Percentiles rank a stretch among this genome's conserved stretches.
phyloP scores from a whole-genome alignment of 23 tunicate species.

The Halocynthia roretzi region DNA sequence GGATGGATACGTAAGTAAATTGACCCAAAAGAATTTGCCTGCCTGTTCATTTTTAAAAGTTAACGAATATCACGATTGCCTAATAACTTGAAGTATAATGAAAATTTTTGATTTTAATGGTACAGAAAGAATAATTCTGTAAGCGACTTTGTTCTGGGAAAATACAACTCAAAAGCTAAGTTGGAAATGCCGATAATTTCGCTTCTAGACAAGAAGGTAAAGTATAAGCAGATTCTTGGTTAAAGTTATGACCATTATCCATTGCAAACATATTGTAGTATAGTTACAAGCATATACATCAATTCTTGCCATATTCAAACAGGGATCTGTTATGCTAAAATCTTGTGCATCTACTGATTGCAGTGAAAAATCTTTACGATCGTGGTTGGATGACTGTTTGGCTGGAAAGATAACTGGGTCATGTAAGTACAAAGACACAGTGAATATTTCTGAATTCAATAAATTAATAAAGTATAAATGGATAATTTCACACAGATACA shows the following conservation, averaged over 20 bases:
- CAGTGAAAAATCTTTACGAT: background rate
- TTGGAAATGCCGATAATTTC: background rate
- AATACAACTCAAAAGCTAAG: constrained; percentile 10
- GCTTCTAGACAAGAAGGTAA: constrained; percentile 17
- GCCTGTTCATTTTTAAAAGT: too few species aligned
- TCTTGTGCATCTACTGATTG: background rate
- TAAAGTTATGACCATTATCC: too few species aligned
- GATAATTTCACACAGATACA: constrained; percentile 7
- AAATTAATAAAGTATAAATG: background rate
- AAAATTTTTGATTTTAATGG: too few species aligned
- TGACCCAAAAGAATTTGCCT: background rate
- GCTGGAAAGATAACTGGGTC: background rate
- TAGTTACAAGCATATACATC: too few species aligned
- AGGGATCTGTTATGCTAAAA: constrained; percentile 22
- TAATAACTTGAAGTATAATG: too few species aligned
- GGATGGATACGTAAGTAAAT: constrained; percentile 24
- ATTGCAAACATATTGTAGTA: too few species aligned
- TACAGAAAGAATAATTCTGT: background rate
- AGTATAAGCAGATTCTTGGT: background rate
- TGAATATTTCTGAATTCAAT: background rate
- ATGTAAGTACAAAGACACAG: background rate
- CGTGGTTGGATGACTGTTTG: constrained; percentile 10
- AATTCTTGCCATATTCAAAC: background rate
- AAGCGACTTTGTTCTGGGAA: constrained; percentile 7
- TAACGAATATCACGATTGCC: too few species aligned